Evolutionary conservation across 2,888 invertebrate genomes (phyloP).

Genomic region (Mystacides longicornis): DNA sequence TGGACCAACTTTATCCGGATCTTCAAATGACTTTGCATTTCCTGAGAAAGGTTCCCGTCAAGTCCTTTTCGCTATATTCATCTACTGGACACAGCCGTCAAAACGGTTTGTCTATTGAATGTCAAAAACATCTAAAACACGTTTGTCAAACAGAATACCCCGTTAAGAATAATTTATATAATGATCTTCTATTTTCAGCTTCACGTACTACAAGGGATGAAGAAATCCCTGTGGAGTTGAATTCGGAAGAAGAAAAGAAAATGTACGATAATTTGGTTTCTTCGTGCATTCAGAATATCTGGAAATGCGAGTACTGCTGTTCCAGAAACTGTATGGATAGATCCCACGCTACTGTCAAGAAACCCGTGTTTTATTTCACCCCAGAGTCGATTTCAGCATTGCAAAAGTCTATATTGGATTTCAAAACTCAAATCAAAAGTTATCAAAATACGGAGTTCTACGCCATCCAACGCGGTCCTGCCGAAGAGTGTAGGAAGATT

Average conservation of each 20-base stretch:
- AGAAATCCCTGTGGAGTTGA: background rate
- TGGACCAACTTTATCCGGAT: background rate
- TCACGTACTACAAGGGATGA: background rate
- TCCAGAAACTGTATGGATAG: background rate
- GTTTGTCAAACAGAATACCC: too few relatives aligned
- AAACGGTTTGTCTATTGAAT: background rate
- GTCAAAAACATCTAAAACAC: too few relatives aligned
- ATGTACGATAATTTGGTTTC: slow-evolving; percentile 5
- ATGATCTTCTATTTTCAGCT: too few relatives aligned
- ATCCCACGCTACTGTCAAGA: background rate
- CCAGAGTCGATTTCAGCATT: slow-evolving; percentile 10
- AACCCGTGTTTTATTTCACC: slow-evolving; percentile 13
- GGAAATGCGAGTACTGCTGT: slow-evolving; percentile 2
- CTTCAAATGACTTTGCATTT: background rate
- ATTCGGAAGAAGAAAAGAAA: slow-evolving; percentile 11
- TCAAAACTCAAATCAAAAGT: slow-evolving; percentile 15
- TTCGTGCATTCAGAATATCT: slow-evolving; percentile 1
- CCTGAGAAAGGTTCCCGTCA: background rate
- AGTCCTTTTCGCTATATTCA: background rate
- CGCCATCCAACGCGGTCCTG: background rate
- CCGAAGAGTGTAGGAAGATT: background rate
- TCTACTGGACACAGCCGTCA: background rate
- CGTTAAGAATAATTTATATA: too few relatives aligned
- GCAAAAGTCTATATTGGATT: slow-evolving; percentile 10
- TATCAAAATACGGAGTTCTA: slow-evolving; percentile 1